Conservation (phyloP, 1,140 invertebrate species). For the Heliconius hewitsoni region DNA sequence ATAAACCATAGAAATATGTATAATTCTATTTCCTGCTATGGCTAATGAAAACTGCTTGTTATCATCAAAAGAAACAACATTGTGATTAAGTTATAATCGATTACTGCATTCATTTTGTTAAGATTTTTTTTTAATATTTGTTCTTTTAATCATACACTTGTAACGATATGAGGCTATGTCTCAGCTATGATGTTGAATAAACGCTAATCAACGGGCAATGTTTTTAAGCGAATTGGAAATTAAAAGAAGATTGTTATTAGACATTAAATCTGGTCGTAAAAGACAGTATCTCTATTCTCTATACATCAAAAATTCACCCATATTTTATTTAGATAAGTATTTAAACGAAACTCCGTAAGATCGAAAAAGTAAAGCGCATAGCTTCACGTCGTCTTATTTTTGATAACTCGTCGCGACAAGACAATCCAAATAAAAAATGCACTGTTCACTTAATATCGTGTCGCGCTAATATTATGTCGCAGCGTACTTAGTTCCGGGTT, state of each 20-base stretch:
- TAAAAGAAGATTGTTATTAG: too few species aligned
- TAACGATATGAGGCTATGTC: background rate
- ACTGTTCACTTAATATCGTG: constrained; percentile 32
- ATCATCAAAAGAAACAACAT: background rate
- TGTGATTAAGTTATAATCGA: constrained; percentile 14
- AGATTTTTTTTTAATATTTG: background rate
- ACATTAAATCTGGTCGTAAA: too few species aligned
- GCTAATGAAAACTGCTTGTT: background rate
- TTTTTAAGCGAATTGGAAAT: too few species aligned
- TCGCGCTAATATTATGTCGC: constrained; percentile 26
- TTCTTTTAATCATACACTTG: background rate
- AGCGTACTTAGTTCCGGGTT: constrained; percentile 47
- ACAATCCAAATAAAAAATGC: constrained; percentile 45
- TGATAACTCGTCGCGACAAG: constrained; percentile 44
- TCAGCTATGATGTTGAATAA: background rate
- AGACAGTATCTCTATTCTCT: too few species aligned
- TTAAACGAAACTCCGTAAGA: constrained; percentile 12
- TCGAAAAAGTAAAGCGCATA: constrained; percentile 32
- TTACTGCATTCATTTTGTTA: background rate
- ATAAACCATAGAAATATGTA: background rate
- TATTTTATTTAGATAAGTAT: background rate
- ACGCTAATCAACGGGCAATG: too few species aligned
- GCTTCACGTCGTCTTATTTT: constrained; percentile 43
- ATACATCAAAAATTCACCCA: background rate
- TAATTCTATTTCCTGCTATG: background rate